These are phyloP conservation scores for Bursaphelenchus okinawaensis DNA, from an alignment of 2,888 invertebrate genomes.

Conservation along the genomic window DNA sequence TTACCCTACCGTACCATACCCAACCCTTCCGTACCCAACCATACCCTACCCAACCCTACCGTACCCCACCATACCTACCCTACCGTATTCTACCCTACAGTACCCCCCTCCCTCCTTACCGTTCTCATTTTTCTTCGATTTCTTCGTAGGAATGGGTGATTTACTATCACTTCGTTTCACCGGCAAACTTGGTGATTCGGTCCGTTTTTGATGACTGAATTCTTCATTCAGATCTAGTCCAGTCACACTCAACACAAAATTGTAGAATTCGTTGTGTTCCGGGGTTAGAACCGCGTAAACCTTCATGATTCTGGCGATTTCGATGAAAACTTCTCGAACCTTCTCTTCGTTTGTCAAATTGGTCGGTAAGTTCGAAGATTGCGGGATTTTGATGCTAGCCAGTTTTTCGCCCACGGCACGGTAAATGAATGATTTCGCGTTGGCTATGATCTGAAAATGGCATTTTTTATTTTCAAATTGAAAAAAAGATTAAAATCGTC, in stretches of 20 bases:
- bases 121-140: neutral
- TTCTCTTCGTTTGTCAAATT: neutral
- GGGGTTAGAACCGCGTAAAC: slow-evolving; percentile 26
- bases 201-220: neutral
- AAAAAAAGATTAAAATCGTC: too few relatives aligned
- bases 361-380: neutral
- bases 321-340: slow-evolving; percentile 26
- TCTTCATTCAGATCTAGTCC: neutral
- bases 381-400: neutral
- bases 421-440: neutral
- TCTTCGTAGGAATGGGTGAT: neutral
- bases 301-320: slow-evolving; percentile 33
- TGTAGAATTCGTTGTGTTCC: slow-evolving; percentile 1
- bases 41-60: too few relatives aligned
- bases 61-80: too few relatives aligned
- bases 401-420: slow-evolving; percentile 28
- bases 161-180: neutral
- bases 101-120: too few relatives aligned
- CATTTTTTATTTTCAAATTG: neutral
- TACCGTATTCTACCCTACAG: too few relatives aligned
- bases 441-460: slow-evolving; percentile 4
- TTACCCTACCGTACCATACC: too few relatives aligned
- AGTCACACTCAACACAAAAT: slow-evolving; percentile 1
- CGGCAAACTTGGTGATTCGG: neutral
- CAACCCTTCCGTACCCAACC: too few relatives aligned